Base-by-base conservation (phyloP, 2,113 vertebrate genomes). In the Limnothrissa miodon region DNA sequence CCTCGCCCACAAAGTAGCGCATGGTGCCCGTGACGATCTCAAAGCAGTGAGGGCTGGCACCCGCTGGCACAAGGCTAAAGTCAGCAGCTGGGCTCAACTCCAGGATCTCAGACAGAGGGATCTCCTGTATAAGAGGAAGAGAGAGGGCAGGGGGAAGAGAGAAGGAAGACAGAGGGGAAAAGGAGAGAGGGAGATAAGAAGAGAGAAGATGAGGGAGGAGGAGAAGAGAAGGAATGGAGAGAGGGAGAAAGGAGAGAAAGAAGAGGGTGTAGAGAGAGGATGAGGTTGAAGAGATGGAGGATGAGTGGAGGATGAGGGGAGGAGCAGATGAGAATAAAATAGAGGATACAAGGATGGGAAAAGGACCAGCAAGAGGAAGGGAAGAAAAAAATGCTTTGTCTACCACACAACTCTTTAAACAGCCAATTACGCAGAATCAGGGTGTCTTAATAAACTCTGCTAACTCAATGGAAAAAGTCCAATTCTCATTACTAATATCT, bases 1-100 rank as follows among this genome's bases (percentile, higher is more conserved):
- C 95, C 88, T 97, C 96, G 7, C 96, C 96, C 3, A 96, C 96
- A 8, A 96, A 97, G 92, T 97, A 97, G 88, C 93, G 93, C 90
- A 95, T 92, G 0, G 92, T 95, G 90, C 95, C 95, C 0, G 96
- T 97, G 85, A 96, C 84, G 3, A 97, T 91, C 92, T 97, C 96
- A 0, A 97, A 97, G 92, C 96, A 97, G 90, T 97, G 96, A 6
- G 94, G 95, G 85, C 94, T 96, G 82, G 95, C 95, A 53, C 96
- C 95, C 0, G 92, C 83, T 0, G 95, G 95, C 19, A 96, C 89
- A 0, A 97, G 92, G 42, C 87, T 91, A 88, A 96, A 96, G 89
- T 96, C 93, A 19, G 93, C 90, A 0, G 95, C 95, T 0, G 94
- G 87, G 17, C 95, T 93, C 78, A 97, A 90, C 0, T 95, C 88